Base-by-base conservation (phyloP, 1,140 invertebrate species). In the Cydia strobilella region DNA sequence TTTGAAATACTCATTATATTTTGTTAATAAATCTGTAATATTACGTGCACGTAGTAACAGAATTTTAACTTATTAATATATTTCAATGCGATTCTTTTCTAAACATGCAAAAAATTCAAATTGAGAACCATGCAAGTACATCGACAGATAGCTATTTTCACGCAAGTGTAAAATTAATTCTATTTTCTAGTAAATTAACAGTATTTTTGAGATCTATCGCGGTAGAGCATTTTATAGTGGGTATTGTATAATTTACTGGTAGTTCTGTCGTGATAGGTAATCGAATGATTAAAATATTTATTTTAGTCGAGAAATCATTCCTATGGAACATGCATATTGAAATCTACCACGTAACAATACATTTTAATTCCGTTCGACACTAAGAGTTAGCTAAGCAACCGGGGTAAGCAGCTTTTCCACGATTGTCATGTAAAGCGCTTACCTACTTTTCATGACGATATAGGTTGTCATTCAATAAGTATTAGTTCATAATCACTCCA, bases 361-460 rank as follows among this genome's bases (percentile, higher is more conserved):
- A 69, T 69, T 69, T 69, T 69, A 69, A 69, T 69, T 69, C 27
- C 35, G 42, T 69, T 69, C 42, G 65, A 3, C 65, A 18, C 27
- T 69, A 59, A 59, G 65, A 69, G 65, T 69, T 69, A 69, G n/a
- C n/a, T 69, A 69, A 69, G 65, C n/a, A 69, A 69, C 65, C 15
- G 31, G 42, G 15, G 65, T 69, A 69, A 69, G 65, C 65, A 35
- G 25, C 65, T 69, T 69, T 69, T 69, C 65, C 18, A 69, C 65
- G 65, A 69, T 39, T 69, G 65, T 69, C 65, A 35, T 69, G 65
- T 69, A 69, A 69, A 69, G 65, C 65, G 65, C 65, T 69, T 69
- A 69, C 65, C 65, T 69, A 69, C 65, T 69, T 69, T 69, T 69
- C 65, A 35, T 69, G 65, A 35, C 65, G 65, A 69, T 69, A 69